A percentile compares a stretch with the other conserved stretches of the same genome.
These are phyloP conservation scores for Pheosia gnoma DNA, from an alignment of 2,888 invertebrate genomes.

Conservation along the genomic window DNA sequence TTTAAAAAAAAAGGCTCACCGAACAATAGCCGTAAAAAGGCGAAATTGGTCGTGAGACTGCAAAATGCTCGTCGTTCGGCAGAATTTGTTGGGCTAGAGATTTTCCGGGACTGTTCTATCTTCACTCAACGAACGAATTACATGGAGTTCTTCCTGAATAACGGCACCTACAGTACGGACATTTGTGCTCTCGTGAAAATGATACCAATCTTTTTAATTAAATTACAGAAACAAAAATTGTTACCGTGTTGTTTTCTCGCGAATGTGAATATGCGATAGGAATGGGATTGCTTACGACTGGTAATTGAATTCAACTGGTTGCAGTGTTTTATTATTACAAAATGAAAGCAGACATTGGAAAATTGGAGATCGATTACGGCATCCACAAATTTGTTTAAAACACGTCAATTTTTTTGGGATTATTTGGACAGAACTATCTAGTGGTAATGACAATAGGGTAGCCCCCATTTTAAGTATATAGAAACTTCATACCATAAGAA, in stretches of 20 bases:
- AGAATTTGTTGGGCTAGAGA: constrained; percentile 51
- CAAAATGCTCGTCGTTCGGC: constrained; percentile 48
- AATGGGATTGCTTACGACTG: neutral
- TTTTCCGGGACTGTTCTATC: constrained; percentile 44
- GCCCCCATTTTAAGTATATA: no score
- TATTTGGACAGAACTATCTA: no score
- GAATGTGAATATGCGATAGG: neutral
- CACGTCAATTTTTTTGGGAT: no score
- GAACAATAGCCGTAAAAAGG: constrained; percentile 56
- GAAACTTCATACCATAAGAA: no score
- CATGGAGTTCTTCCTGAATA: constrained; percentile 56
- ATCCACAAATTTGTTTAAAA: no score
- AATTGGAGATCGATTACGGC: no score
- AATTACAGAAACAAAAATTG: constrained; percentile 7
- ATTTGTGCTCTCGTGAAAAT: constrained; percentile 1
- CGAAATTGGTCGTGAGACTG: constrained; percentile 56
- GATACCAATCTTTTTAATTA: constrained; percentile 8
- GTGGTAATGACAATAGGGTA: no score
- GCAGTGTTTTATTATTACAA: no score
- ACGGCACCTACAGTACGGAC: constrained; percentile 38
- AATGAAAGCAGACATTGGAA: no score
- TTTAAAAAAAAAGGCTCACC: constrained; percentile 39
- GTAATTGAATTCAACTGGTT: neutral
- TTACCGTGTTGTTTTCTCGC: neutral
- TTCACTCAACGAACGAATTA: constrained; percentile 41